Percentiles rank a stretch among this genome's conserved stretches.
Evolutionary conservation across 2,888 invertebrate species (phyloP).

Genomic region (Nephrotoma flavescens): DNA sequence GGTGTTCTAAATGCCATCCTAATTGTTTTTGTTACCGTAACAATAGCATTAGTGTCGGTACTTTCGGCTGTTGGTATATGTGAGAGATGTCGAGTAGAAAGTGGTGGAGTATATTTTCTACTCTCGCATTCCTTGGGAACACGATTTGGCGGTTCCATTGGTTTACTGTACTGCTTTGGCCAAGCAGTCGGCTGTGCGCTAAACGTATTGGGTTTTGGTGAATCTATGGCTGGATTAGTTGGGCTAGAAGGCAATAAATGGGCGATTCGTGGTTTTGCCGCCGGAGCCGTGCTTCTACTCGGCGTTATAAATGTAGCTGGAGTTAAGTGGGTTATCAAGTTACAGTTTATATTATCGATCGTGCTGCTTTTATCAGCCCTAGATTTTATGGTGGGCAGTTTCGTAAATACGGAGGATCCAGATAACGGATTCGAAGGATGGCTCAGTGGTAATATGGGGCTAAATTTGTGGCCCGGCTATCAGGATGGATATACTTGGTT

Average conservation of each 20-base stretch:
- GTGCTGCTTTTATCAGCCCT: conserved; percentile 76
- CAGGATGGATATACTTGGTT: conserved; percentile 79
- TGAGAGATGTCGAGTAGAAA: conserved; percentile 85
- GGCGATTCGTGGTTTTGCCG: conserved; percentile 78
- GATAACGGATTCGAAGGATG: conserved; percentile 78
- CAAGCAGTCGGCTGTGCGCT: conserved; percentile 93
- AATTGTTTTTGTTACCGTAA: conserved; percentile 65
- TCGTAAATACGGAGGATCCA: conserved; percentile 54
- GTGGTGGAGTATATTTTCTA: conserved; percentile 95
- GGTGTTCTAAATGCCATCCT: conserved; percentile 66
- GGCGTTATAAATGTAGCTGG: conserved; percentile 90
- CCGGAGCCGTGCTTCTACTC: conserved; percentile 70
- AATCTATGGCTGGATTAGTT: conserved; percentile 81
- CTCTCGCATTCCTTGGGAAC: conserved; percentile 89
- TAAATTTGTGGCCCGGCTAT: conserved; percentile 72
- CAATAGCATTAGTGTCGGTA: conserved; percentile 81
- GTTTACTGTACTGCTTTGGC: conserved; percentile 90
- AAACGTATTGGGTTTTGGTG: conserved; percentile 90
- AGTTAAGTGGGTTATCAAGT: conserved; percentile 94
- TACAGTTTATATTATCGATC: conserved; percentile 78
- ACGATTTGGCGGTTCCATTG: conserved; percentile 82
- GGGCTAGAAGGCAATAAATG: conserved; percentile 54
- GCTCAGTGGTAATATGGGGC: conserved; percentile 58
- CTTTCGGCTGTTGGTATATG: conserved; percentile 93
- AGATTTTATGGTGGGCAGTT: conserved; percentile 89